Conservation (phyloP, 2,797 vertebrate genomes). For the Hypotaenidia philippensis region DNA sequence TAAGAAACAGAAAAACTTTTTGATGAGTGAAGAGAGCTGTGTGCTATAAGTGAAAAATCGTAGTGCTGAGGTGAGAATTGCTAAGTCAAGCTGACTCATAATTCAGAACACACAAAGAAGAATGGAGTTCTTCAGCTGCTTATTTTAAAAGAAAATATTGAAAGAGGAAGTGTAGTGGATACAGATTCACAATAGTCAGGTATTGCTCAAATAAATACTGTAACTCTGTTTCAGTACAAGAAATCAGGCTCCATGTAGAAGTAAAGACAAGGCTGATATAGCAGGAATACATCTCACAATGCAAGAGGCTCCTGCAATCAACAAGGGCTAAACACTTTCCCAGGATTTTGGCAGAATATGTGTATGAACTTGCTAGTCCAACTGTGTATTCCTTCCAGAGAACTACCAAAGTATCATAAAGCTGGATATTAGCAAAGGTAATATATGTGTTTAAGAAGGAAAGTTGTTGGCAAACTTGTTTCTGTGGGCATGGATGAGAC, state of each 20-base stretch:
- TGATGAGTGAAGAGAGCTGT: neutral
- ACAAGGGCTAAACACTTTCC: neutral
- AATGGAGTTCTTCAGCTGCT: neutral
- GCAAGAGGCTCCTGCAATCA: neutral
- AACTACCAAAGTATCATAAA: neutral
- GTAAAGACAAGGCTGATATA: neutral
- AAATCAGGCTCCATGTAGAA: neutral
- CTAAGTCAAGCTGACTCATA: constrained; percentile 20
- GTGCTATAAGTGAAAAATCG: neutral
- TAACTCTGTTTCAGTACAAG: neutral
- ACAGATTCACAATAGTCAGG: neutral
- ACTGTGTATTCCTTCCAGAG: neutral
- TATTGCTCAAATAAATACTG: neutral
- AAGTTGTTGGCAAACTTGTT: neutral
- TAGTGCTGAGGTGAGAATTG: constrained; percentile 31
- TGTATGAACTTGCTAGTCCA: neutral
- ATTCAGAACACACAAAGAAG: neutral
- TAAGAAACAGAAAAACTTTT: neutral
- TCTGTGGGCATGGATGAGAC: neutral
- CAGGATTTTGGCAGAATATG: neutral
- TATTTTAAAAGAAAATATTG: neutral
- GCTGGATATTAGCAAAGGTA: neutral
- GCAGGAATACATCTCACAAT: neutral
- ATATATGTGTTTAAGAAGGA: neutral
- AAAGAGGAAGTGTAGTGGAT: neutral